A percentile compares a stretch with the other conserved stretches of the same genome.
Evolutionary conservation across 2,888 invertebrate species (phyloP).

Genomic region (Andrena flavipes): DNA sequence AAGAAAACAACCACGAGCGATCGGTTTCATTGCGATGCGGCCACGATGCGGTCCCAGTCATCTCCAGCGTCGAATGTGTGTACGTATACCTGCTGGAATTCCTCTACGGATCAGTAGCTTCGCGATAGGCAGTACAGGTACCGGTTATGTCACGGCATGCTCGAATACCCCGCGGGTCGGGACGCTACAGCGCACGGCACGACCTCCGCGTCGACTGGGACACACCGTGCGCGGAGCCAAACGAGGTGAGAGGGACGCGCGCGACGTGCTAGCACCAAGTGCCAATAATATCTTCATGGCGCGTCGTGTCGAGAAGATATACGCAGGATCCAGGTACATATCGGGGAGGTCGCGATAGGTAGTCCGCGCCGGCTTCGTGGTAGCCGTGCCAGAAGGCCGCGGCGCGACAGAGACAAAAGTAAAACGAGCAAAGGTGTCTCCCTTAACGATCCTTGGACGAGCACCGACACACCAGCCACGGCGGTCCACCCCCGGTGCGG

Average conservation of each 20-base stretch:
- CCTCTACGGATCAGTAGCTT: constrained; percentile 72
- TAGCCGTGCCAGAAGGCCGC: constrained; percentile 7
- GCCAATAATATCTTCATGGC: constrained; percentile 73
- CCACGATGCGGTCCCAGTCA: constrained; percentile 57
- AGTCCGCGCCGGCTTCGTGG: constrained; percentile 25
- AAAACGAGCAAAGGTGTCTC: constrained; percentile 56
- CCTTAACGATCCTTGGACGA: constrained; percentile 56
- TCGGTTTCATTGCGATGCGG: constrained; percentile 59
- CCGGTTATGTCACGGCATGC: constrained; percentile 71
- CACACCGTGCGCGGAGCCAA: constrained; percentile 27
- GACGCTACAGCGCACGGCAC: constrained; percentile 53
- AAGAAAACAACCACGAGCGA: constrained; percentile 60
- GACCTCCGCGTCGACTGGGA: constrained; percentile 49
- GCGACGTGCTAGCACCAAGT: constrained; percentile 64
- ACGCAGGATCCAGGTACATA: constrained; percentile 54
- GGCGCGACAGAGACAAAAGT: constrained; percentile 27
- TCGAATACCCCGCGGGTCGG: constrained; percentile 71
- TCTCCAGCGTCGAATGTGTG: constrained; percentile 54
- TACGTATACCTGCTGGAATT: constrained; percentile 65
- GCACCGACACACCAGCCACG: background rate
- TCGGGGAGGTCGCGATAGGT: constrained; percentile 48
- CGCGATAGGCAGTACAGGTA: constrained; percentile 70
- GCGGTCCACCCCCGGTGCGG: background rate
- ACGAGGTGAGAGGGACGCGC: constrained; percentile 36
- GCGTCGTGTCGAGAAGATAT: constrained; percentile 68